A percentile compares a stretch with the other conserved stretches of the same genome.
These are phyloP conservation scores for Tipula lateralis DNA, from an alignment of 2,888 invertebrate species.

Conservation along the genomic window DNA sequence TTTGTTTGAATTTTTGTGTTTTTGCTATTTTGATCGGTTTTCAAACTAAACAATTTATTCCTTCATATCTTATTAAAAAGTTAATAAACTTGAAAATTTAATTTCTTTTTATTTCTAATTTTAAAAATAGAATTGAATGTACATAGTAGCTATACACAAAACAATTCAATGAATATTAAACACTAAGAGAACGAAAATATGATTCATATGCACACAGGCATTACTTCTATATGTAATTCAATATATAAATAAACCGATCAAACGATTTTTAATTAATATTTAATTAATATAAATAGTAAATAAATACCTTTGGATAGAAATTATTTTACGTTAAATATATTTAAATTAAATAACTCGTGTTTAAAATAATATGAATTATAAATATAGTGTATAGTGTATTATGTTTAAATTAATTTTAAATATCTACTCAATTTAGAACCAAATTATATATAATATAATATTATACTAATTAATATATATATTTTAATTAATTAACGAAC, in stretches of 20 bases:
- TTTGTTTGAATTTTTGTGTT: not conserved
- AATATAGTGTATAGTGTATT: not conserved
- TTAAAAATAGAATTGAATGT: not conserved
- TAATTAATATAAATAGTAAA: not conserved
- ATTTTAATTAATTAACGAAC: not conserved
- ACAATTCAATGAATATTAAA: not conserved
- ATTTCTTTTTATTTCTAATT: not conserved
- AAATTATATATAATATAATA: not conserved
- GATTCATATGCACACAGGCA: not conserved
- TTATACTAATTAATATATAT: not conserved
- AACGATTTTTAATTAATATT: not conserved
- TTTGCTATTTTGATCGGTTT: not conserved
- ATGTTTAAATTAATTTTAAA: not conserved
- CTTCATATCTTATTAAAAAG: not conserved
- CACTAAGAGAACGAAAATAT: not conserved
- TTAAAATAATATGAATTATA: not conserved
- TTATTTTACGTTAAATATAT: not conserved
- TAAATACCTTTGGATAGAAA: not conserved
- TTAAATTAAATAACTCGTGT: not conserved
- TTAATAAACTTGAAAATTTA: constrained; percentile 14
- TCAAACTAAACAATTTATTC: not conserved
- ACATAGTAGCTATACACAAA: not conserved
- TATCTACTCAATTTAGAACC: not conserved
- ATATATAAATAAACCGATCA: not conserved
- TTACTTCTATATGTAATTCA: not conserved